Percentiles rank a stretch among this genome's conserved stretches.
These are phyloP conservation scores for Zeuzera pyrina DNA, from an alignment of 2,888 invertebrate species.

Conservation along the genomic window DNA sequence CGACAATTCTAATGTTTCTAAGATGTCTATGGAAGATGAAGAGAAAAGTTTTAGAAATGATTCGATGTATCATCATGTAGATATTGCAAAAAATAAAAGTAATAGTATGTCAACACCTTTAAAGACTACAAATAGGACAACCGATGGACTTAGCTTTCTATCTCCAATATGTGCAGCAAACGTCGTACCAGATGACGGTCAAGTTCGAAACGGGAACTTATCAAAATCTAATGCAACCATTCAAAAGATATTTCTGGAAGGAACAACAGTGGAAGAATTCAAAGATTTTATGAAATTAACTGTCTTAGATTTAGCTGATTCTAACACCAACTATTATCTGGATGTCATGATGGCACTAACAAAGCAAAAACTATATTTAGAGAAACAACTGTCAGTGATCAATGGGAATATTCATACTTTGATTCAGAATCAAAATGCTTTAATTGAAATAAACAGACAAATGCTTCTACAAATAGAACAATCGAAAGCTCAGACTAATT, in stretches of 20 bases:
- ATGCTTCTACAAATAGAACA: slow-evolving; percentile 60
- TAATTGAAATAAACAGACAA: slow-evolving; percentile 64
- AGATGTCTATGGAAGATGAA: slow-evolving; percentile 35
- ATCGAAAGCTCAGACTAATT: slow-evolving; percentile 37
- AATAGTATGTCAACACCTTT: slow-evolving; percentile 62
- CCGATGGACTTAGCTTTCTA: slow-evolving; percentile 39
- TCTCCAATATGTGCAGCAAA: slow-evolving; percentile 41
- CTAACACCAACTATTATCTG: slow-evolving; percentile 56
- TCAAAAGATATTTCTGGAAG: slow-evolving; percentile 29
- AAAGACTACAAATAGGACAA: slow-evolving; percentile 29
- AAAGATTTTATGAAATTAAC: slow-evolving; percentile 56
- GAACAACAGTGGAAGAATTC: slow-evolving; percentile 41
- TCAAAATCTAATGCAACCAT: slow-evolving; percentile 22
- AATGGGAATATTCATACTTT: slow-evolving; percentile 44
- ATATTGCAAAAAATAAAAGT: slow-evolving; percentile 46
- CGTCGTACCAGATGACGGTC: slow-evolving; percentile 35
- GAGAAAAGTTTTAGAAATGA: slow-evolving; percentile 42
- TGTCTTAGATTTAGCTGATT: slow-evolving; percentile 51
- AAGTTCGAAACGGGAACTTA: too few relatives aligned
- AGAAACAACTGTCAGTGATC: slow-evolving; percentile 48
- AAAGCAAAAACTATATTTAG: slow-evolving; percentile 59
- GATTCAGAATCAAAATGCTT: slow-evolving; percentile 46
- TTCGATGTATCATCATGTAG: slow-evolving; percentile 31
- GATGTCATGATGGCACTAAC: slow-evolving; percentile 65
- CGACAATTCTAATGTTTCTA: slow-evolving; percentile 44